A percentile compares a stretch with the other conserved stretches of the same genome.
These are phyloP conservation scores for Percopsis transmontana DNA, from an alignment of 2,113 vertebrate genomes.

Conservation along the genomic window DNA sequence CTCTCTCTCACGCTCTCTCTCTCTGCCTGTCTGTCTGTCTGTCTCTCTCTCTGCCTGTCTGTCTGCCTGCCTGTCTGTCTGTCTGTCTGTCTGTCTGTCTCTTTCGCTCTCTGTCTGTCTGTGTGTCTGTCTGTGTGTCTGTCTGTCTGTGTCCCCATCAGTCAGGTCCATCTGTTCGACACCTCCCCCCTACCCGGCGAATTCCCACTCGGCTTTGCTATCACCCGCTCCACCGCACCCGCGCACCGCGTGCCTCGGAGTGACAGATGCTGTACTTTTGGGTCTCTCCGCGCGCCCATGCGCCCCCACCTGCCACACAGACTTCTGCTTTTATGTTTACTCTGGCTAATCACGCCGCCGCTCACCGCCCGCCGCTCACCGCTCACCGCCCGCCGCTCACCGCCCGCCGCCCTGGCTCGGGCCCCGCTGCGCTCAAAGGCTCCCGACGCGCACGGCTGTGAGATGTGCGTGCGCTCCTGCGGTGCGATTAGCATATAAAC, in stretches of 20 bases:
- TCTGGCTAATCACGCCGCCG: conserved; percentile 33
- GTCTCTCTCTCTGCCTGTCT: conserved; percentile 20
- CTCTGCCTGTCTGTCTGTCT: conserved; percentile 26
- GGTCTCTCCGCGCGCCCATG: conserved; percentile 41
- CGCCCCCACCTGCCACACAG: conserved; percentile 54
- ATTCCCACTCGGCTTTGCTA: conserved; percentile 71
- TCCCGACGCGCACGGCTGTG: neutral
- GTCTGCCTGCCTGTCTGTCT: neutral
- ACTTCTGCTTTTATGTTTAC: conserved; percentile 22
- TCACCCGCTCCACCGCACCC: conserved; percentile 54
- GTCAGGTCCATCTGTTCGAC: conserved; percentile 66
- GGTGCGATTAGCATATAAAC: neutral
- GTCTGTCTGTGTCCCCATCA: neutral
- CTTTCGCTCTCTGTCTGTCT: neutral
- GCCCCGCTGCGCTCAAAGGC: conserved; percentile 8
- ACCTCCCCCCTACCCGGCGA: conserved; percentile 54
- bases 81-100: neutral
- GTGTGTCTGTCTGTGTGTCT: neutral
- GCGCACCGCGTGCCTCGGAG: conserved; percentile 26
- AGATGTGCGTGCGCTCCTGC: neutral
- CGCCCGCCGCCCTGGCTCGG: neutral
- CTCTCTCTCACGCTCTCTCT: conserved; percentile 5
- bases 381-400: too few species aligned
- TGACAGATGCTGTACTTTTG: conserved; percentile 65
- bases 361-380: neutral